A percentile compares a stretch with the other conserved stretches of the same genome.
phyloP scores from a whole-genome alignment of 2,797 vertebrate species.

The Parambassis ranga region DNA sequence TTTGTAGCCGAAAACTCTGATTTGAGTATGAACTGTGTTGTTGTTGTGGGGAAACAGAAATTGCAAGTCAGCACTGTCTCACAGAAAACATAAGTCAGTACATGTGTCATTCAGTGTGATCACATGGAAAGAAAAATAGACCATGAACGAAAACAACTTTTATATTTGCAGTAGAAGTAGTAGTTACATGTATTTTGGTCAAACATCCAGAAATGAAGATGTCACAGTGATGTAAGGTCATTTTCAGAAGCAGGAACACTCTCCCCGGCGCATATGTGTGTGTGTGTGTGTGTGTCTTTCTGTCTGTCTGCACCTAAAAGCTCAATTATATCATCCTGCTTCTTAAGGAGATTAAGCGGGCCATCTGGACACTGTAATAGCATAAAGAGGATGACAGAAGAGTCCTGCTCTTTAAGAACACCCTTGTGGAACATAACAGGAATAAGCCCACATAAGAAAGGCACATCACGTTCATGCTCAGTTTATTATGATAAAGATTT shows the following conservation, averaged over 20 bases:
- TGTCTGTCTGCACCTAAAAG: background rate
- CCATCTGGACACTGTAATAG: conserved; percentile 8
- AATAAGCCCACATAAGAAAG: background rate
- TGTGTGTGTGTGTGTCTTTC: background rate
- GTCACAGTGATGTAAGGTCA: too few relatives aligned
- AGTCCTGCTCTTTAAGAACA: conserved; percentile 4
- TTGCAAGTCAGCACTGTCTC: too few relatives aligned
- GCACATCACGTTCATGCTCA: background rate
- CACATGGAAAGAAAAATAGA: too few relatives aligned
- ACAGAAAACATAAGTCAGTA: too few relatives aligned
- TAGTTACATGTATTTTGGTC: too few relatives aligned
- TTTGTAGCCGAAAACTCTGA: too few relatives aligned
- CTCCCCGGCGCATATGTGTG: background rate
- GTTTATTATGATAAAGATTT: background rate
- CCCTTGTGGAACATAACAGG: background rate
- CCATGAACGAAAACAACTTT: too few relatives aligned
- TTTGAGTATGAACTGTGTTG: too few relatives aligned
- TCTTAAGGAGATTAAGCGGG: conserved; percentile 27
- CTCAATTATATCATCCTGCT: background rate
- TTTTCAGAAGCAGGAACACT: background rate
- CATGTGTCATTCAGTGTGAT: too few relatives aligned
- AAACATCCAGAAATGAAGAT: too few relatives aligned
- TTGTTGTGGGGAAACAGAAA: too few relatives aligned
- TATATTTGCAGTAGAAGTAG: too few relatives aligned
- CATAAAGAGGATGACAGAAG: background rate